A percentile compares a stretch with the other conserved stretches of the same genome.
Conservation (phyloP, 2,888 invertebrate genomes). For the Danaus chrysippus region DNA sequence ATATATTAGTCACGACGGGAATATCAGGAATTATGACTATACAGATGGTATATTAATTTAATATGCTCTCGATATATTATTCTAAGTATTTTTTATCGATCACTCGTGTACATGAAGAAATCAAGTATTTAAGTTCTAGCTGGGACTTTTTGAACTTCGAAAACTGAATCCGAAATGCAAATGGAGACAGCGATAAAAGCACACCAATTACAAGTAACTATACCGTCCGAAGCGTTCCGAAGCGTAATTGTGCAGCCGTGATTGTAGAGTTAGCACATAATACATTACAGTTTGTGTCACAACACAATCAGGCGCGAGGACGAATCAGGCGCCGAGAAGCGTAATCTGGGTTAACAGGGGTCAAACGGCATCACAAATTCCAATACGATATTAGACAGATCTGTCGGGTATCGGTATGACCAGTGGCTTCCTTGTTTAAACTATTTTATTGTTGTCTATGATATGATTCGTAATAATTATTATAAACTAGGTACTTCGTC, state of each 20-base stretch:
- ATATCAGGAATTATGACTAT: too few relatives aligned
- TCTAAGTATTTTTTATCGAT: too few relatives aligned
- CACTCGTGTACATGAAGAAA: constrained; percentile 9
- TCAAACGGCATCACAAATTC: constrained; percentile 86
- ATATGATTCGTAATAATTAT: background rate
- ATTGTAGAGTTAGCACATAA: constrained; percentile 79
- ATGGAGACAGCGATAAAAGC: constrained; percentile 37
- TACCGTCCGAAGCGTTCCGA: constrained; percentile 6
- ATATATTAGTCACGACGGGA: background rate
- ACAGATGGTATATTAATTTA: too few relatives aligned
- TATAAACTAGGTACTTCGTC: background rate
- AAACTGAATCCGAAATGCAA: constrained; percentile 11
- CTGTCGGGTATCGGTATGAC: constrained; percentile 74
- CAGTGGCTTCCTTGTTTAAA: constrained; percentile 51
- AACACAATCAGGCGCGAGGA: constrained; percentile 78
- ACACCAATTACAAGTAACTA: constrained; percentile 31
- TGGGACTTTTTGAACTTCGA: background rate
- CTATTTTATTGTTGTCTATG: background rate
- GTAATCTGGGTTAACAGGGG: constrained; percentile 87
- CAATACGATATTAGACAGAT: constrained; percentile 81
- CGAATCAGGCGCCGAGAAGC: constrained; percentile 79
- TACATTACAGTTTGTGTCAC: constrained; percentile 80
- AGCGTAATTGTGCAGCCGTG: constrained; percentile 74
- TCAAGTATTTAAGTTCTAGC: background rate
- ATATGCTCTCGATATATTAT: too few relatives aligned